A percentile compares a stretch with the other conserved stretches of the same genome.
Conservation (phyloP, 2,888 invertebrate species). For the Antitype chi region DNA sequence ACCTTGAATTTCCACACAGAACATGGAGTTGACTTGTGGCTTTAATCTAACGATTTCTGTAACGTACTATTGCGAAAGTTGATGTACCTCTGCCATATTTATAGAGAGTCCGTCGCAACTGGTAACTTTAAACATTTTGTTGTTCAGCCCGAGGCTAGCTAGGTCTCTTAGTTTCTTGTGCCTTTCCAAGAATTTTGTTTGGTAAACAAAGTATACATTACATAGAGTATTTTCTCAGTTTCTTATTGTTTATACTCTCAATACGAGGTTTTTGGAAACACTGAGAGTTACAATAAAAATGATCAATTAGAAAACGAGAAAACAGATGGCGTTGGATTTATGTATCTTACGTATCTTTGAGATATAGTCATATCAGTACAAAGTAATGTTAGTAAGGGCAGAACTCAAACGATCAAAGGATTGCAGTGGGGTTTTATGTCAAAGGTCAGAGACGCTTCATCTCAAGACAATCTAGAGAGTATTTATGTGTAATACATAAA, state of each 20-base stretch:
- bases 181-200: constrained; percentile 44
- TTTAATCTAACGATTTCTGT: constrained; percentile 67
- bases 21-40: constrained; percentile 76
- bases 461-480: constrained; percentile 55
- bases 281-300: constrained; percentile 5
- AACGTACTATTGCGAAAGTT: constrained; percentile 57
- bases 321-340: neutral
- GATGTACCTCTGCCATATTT: constrained; percentile 46
- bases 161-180: constrained; percentile 37
- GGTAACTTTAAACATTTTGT: constrained; percentile 47
- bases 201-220: constrained; percentile 44
- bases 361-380: neutral
- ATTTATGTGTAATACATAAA: constrained; percentile 58
- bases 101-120: constrained; percentile 21
- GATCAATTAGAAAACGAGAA: neutral
- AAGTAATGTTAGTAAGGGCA: constrained; percentile 8
- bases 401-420: constrained; percentile 34
- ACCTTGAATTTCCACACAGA: constrained; percentile 85
- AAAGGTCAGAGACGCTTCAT: constrained; percentile 65
- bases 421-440: constrained; percentile 61
- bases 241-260: constrained; percentile 33
- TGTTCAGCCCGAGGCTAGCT: constrained; percentile 49
- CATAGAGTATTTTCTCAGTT: constrained; percentile 29
- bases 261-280: constrained; percentile 21
- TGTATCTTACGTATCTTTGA: neutral